phyloP scores from a whole-genome alignment of 2,888 invertebrate genomes.

The Scrobipalpa atriplicella region DNA sequence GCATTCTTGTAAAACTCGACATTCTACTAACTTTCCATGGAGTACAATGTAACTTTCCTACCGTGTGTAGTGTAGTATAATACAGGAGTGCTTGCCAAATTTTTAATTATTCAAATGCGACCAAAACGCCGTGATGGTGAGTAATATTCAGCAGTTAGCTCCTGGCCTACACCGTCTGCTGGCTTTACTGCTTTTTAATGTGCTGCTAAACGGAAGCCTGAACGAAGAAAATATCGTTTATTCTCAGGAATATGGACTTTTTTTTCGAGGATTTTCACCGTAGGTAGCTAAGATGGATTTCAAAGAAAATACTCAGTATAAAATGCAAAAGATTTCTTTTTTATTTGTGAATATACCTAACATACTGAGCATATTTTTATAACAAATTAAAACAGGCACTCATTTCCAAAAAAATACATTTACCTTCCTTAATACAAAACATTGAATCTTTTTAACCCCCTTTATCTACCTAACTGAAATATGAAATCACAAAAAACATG shows the following conservation, averaged over 20 bases:
- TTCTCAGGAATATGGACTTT: background rate
- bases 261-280: background rate
- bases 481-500: constrained; percentile 14
- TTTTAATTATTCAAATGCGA: constrained; percentile 42
- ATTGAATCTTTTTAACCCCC: background rate
- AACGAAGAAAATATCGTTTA: background rate
- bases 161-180: constrained; percentile 18
- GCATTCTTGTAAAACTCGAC: too few species aligned
- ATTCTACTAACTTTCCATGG: too few species aligned
- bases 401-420: too few species aligned
- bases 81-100: constrained; percentile 35
- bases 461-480: background rate
- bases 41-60: constrained; percentile 2
- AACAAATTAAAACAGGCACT: too few species aligned
- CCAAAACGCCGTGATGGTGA: constrained; percentile 33
- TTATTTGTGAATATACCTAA: too few species aligned
- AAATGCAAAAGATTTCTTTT: too few species aligned
- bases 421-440: background rate
- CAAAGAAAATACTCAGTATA: background rate
- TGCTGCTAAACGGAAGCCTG: constrained; percentile 14
- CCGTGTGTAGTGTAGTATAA: background rate
- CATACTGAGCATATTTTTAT: background rate
- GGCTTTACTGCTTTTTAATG: constrained; percentile 22
- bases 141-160: constrained; percentile 29
- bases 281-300: background rate